Base-by-base conservation (phyloP, 2,888 invertebrate genomes). In the Cinara cedri region DNA sequence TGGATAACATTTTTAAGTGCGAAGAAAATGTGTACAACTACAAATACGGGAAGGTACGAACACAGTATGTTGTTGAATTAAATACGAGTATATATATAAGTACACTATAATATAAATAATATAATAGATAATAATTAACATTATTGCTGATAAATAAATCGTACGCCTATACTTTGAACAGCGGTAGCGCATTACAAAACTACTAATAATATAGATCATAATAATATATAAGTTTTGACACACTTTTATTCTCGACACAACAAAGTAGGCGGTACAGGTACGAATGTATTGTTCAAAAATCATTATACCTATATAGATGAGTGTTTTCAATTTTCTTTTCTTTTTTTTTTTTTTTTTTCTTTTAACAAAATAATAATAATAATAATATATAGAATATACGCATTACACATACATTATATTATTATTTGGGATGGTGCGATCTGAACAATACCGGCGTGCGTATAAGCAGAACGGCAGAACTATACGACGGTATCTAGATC, bases 401-500 rank as follows among this genome's bases (percentile, higher is more conserved):
- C 21, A 9, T 19, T 21, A 57, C 55, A 26, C 11, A 13, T 51
- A n/a, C n/a, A 11, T 66, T 16, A 3, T n/a, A 0, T n/a, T n/a
- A n/a, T n/a, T n/a, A n/a, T 26, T n/a, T 51, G 9, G 24, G 26
- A 51, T n/a, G 51, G 16, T 4, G 34, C 34, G 51, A 68, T n/a
- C 10, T 34, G 68, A 51, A 68, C 68, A 68, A 68, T 68, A 65
- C 65, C 14, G 65, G 14, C 21, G 44, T 44, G 19, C n/a, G 21
- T 21, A n/a, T 24, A 2, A 34, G n/a, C 3, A 26, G 26, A 68
- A 16, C 2, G n/a, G n/a, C 24, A n/a, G n/a, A n/a, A n/a, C n/a
- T n/a, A n/a, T n/a, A n/a, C n/a, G 42, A n/a, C 3, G 66, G 66
- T 51, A 51, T 68, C 46, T 49, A 66, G 66, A 66, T 66, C 66